Evolutionary conservation across 2,888 invertebrate species (phyloP).

Genomic region (Anthoptus insignis): DNA sequence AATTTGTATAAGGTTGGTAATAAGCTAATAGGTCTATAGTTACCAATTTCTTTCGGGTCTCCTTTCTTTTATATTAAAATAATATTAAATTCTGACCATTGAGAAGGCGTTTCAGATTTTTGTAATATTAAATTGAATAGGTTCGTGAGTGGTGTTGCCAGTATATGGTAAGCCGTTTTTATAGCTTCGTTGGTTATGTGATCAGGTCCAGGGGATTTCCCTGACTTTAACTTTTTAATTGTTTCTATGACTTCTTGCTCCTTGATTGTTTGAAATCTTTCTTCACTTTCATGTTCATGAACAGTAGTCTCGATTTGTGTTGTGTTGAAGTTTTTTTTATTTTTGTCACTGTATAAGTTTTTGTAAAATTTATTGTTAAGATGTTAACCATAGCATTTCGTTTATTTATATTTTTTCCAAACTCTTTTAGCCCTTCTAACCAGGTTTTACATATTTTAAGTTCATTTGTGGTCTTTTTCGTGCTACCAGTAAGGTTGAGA

Average conservation of each 20-base stretch:
- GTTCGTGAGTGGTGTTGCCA: background rate
- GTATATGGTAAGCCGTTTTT: too few species aligned
- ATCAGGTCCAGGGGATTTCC: too few species aligned
- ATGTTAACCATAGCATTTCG: background rate
- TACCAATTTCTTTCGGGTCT: background rate
- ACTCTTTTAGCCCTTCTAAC: too few species aligned
- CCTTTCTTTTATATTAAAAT: background rate
- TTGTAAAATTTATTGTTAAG: background rate
- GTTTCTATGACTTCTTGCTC: background rate
- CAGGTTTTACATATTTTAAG: too few species aligned
- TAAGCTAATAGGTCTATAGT: background rate
- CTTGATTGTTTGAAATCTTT: background rate
- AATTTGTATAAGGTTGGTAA: background rate
- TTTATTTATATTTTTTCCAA: background rate
- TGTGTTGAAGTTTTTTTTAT: background rate
- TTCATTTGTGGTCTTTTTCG: too few species aligned
- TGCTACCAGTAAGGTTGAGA: too few species aligned
- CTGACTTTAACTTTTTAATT: too few species aligned
- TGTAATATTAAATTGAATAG: background rate
- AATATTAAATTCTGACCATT: background rate
- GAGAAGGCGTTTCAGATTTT: background rate
- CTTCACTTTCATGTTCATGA: background rate
- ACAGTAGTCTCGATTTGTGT: too few species aligned
- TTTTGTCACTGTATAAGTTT: background rate
- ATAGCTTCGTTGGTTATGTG: background rate